Evolutionary conservation across 2,113 vertebrate genomes (phyloP).

Genomic region (Scatophagus argus): DNA sequence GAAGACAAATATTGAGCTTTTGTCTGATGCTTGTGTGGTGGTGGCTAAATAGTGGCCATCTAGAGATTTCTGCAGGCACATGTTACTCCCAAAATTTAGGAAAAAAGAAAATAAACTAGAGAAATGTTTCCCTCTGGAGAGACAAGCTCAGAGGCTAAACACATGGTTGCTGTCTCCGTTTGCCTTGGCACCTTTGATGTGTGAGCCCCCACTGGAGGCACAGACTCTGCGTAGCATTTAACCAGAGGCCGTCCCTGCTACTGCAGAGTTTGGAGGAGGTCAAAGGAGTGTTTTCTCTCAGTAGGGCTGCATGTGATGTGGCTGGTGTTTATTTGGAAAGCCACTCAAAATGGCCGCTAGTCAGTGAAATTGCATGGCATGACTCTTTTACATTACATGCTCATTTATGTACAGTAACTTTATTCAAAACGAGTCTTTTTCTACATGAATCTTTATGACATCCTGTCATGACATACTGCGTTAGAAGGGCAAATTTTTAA

Average conservation of each 20-base stretch:
- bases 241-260: conserved; percentile 14
- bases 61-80: not conserved
- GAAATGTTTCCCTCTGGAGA: conserved; percentile 12
- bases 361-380: not conserved
- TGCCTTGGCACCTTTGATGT: conserved; percentile 12
- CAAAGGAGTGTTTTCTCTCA: not conserved
- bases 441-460: too few species aligned
- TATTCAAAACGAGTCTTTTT: too few species aligned
- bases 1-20: not conserved
- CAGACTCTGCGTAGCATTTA: conserved; percentile 1
- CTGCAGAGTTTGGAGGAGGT: not conserved
- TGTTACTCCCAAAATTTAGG: not conserved
- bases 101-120: not conserved
- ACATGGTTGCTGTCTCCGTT: conserved; percentile 17
- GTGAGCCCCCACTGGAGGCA: not conserved
- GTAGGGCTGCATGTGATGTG: not conserved
- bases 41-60: not conserved
- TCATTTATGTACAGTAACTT: too few species aligned
- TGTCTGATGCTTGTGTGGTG: not conserved
- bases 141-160: conserved; percentile 31
- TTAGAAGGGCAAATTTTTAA: too few species aligned
- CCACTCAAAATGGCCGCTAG: not conserved
- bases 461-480: too few species aligned
- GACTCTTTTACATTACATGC: too few species aligned
- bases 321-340: conserved; percentile 17